phyloP scores from a whole-genome alignment of 2,888 invertebrate species.

The Lepidochitona cinerea region DNA sequence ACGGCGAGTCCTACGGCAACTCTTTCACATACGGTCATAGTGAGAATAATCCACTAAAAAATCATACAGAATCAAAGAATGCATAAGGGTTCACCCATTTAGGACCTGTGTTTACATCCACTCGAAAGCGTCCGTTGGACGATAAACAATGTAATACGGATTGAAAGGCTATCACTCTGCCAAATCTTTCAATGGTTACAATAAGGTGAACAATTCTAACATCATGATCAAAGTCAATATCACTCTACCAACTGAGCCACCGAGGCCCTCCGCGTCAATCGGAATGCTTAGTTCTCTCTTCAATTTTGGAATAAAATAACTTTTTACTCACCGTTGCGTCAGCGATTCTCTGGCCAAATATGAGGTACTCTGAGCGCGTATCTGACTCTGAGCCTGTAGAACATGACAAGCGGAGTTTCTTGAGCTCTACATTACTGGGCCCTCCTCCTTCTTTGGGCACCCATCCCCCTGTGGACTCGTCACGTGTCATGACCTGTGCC shows the following conservation, averaged over 20 bases:
- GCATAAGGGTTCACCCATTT: no score
- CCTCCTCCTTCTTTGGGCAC: slow-evolving; percentile 93
- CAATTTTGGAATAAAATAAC: neutral
- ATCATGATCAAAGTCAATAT: no score
- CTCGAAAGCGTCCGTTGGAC: no score
- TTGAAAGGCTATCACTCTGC: no score
- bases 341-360: slow-evolving; percentile 91
- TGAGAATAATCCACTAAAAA: no score
- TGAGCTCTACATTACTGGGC: slow-evolving; percentile 83
- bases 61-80: no score
- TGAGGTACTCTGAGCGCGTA: slow-evolving; percentile 80
- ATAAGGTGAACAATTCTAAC: no score
- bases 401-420: slow-evolving; percentile 36
- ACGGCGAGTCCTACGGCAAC: no score
- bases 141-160: no score
- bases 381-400: slow-evolving; percentile 35
- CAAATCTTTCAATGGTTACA: no score
- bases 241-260: neutral
- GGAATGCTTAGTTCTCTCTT: neutral
- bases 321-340: slow-evolving; percentile 85
- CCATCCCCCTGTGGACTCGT: slow-evolving; percentile 98
- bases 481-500: slow-evolving; percentile 99
- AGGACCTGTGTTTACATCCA: no score
- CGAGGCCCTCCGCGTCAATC: neutral
- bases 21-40: no score